A percentile compares a stretch with the other conserved stretches of the same genome.
Evolutionary conservation across 2,113 vertebrate genomes (phyloP).

Genomic region (Mugil cephalus): DNA sequence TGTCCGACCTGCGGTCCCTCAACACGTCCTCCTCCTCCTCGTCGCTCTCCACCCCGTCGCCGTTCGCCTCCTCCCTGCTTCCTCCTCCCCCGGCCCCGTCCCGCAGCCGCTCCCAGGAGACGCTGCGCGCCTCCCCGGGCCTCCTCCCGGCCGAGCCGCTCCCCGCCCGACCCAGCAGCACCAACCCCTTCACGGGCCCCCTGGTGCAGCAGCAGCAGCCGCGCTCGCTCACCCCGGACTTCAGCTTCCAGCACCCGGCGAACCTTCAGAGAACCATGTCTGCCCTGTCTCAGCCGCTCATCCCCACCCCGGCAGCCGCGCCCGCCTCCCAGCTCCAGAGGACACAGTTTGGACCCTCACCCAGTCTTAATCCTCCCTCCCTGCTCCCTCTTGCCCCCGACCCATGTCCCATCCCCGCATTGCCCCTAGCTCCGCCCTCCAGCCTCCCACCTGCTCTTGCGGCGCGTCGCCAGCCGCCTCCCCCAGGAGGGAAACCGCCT

Average conservation of each 20-base stretch:
- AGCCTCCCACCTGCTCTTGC: conserved; percentile 52
- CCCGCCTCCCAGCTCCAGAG: conserved; percentile 39
- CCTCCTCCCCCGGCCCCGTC: conserved; percentile 83
- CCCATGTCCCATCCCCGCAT: conserved; percentile 22
- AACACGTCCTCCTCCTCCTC: conserved; percentile 67
- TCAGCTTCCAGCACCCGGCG: conserved; percentile 64
- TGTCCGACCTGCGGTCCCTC: conserved; percentile 72
- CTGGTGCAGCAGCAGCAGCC: conserved; percentile 56
- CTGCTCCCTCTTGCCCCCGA: conserved; percentile 3
- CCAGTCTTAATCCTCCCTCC: conserved; percentile 30
- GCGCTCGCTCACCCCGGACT: conserved; percentile 72
- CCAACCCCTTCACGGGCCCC: conserved; percentile 88
- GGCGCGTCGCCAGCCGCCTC: conserved; percentile 58
- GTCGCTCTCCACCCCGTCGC: conserved; percentile 52
- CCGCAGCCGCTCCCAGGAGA: conserved; percentile 87
- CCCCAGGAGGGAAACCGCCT: conserved; percentile 57
- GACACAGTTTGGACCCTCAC: conserved; percentile 45
- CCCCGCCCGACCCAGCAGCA: conserved; percentile 78
- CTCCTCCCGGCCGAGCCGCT: conserved; percentile 76
- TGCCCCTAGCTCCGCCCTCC: conserved; percentile 63
- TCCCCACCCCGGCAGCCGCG: conserved; percentile 58
- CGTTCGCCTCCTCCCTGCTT: conserved; percentile 76
- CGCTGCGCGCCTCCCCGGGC: conserved; percentile 81
- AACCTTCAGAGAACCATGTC: conserved; percentile 65
- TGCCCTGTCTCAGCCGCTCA: conserved; percentile 63